Evolutionary conservation across 2,888 invertebrate genomes (phyloP).

Genomic region (Mythimna impura): DNA sequence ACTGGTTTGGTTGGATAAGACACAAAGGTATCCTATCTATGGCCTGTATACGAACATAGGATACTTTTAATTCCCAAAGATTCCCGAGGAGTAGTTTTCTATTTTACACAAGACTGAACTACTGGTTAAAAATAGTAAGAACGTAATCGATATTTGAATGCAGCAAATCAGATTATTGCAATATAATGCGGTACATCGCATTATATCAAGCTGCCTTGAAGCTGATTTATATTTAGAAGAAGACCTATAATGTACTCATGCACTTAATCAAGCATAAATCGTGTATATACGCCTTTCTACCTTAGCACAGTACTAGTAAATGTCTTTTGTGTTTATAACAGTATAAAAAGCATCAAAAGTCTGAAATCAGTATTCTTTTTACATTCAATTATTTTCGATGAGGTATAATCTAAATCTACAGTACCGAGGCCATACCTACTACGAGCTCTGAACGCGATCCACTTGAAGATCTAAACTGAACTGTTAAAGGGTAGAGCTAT

Average conservation of each 20-base stretch:
- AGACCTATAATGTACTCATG: slow-evolving; percentile 32
- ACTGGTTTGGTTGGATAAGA: neutral
- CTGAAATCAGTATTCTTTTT: slow-evolving; percentile 44
- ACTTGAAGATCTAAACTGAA: too few relatives aligned
- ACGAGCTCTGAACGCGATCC: too few relatives aligned
- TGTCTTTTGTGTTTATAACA: neutral
- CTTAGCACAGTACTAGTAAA: neutral
- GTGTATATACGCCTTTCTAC: neutral
- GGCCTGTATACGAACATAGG: neutral
- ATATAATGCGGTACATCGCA: neutral
- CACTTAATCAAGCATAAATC: neutral
- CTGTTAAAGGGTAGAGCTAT: too few relatives aligned
- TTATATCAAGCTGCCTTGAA: neutral
- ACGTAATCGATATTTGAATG: slow-evolving; percentile 33
- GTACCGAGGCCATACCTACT: too few relatives aligned
- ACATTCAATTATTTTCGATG: slow-evolving; percentile 27
- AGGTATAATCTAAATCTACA: slow-evolving; percentile 29
- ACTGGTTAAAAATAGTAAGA: neutral
- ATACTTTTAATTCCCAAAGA: neutral
- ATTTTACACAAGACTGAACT: neutral
- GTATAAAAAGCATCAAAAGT: slow-evolving; percentile 18
- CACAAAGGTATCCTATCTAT: too few relatives aligned
- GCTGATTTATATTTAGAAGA: slow-evolving; percentile 16
- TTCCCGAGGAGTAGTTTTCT: neutral
- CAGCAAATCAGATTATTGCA: slow-evolving; percentile 45